Conservation (phyloP, 2,888 invertebrate genomes). For the Helleia helle region DNA sequence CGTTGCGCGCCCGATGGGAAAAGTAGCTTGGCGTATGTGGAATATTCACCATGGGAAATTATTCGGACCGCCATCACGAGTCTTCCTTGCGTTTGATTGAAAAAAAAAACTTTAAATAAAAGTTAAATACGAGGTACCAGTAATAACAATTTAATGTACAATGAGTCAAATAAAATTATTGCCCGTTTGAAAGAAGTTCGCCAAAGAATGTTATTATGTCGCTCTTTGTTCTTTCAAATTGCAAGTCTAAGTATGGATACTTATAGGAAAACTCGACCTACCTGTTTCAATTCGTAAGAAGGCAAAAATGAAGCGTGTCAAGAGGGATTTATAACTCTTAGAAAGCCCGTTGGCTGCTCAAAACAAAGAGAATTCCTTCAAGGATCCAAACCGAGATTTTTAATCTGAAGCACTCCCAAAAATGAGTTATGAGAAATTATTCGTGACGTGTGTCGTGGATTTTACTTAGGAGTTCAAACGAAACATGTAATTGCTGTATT, state of each 20-base stretch:
- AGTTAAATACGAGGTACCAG: too few species aligned
- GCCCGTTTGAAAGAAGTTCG: background rate
- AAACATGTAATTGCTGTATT: slow-evolving; percentile 10
- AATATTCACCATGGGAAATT: slow-evolving; percentile 46
- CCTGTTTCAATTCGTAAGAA: slow-evolving; percentile 55
- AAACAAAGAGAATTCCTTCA: slow-evolving; percentile 44
- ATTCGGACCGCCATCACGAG: slow-evolving; percentile 11
- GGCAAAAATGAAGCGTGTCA: slow-evolving; percentile 67
- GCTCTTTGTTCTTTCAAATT: slow-evolving; percentile 5
- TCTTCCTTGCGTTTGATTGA: background rate
- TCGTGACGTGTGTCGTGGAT: background rate
- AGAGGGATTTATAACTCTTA: slow-evolving; percentile 59
- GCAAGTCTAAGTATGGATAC: slow-evolving; percentile 5
- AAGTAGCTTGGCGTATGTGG: slow-evolving; percentile 47
- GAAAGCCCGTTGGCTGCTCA: slow-evolving; percentile 53
- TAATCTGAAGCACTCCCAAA: slow-evolving; percentile 13
- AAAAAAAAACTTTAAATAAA: background rate
- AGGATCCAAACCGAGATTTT: slow-evolving; percentile 19
- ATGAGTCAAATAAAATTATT: slow-evolving; percentile 3
- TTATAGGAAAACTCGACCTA: slow-evolving; percentile 9
- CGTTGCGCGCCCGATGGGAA: slow-evolving; percentile 63
- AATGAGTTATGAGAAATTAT: slow-evolving; percentile 6
- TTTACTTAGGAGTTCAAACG: slow-evolving; percentile 11
- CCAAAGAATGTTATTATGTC: slow-evolving; percentile 6
- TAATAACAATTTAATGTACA: too few species aligned